A percentile compares a stretch with the other conserved stretches of the same genome.
Evolutionary conservation across 2,888 invertebrate genomes (phyloP).

Genomic region (Margaritifera margaritifera): DNA sequence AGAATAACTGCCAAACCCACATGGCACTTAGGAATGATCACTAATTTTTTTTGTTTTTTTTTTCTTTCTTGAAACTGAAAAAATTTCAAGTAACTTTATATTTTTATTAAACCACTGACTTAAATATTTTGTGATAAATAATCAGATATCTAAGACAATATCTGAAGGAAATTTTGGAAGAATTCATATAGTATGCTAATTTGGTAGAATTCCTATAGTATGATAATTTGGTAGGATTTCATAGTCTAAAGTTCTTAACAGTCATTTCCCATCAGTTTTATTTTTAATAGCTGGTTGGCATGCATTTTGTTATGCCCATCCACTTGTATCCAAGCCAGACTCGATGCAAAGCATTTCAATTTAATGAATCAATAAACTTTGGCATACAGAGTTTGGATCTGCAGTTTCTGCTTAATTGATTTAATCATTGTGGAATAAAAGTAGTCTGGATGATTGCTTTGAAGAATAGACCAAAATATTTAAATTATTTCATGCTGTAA

Average conservation of each 20-base stretch:
- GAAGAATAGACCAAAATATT: not conserved
- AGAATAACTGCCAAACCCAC: too few relatives aligned
- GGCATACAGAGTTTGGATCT: too few relatives aligned
- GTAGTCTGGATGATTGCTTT: not conserved
- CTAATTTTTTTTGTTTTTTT: not conserved
- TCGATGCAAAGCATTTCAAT: too few relatives aligned
- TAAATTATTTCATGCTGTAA: not conserved
- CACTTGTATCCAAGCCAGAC: too few relatives aligned
- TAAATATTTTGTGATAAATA: not conserved
- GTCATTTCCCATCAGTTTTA: not conserved
- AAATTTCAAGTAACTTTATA: not conserved
- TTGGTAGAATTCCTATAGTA: not conserved
- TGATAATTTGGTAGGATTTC: not conserved
- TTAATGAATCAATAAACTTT: too few relatives aligned
- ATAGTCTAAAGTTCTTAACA: not conserved
- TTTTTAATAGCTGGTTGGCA: conserved; percentile 10
- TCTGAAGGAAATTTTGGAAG: not conserved
- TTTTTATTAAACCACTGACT: not conserved
- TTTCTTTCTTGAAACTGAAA: not conserved
- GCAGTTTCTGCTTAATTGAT: too few relatives aligned
- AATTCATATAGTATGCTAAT: not conserved
- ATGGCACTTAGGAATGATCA: too few relatives aligned
- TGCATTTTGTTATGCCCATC: too few relatives aligned
- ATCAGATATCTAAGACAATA: not conserved
- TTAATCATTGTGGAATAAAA: too few relatives aligned